Percentiles rank a stretch among this genome's conserved stretches.
Conservation (phyloP, 2,113 vertebrate genomes). For the Cricetomys ansorgei region DNA sequence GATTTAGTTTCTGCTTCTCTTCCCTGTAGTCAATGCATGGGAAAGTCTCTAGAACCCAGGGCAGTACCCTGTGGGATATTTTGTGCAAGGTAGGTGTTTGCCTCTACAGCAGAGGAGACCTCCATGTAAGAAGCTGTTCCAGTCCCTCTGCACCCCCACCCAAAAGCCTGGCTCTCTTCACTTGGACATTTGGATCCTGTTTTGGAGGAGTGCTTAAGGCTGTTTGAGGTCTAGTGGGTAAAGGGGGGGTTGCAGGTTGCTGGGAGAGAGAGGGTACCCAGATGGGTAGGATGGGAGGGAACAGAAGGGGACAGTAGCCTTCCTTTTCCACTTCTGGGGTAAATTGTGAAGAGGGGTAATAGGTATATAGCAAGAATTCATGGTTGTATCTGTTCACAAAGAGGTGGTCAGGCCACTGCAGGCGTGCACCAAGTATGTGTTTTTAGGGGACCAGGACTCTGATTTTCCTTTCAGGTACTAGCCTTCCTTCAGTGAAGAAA, state of each 20-base stretch:
- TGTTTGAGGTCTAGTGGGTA: neutral
- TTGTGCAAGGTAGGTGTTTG: neutral
- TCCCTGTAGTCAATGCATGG: neutral
- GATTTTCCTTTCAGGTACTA: conserved; percentile 7
- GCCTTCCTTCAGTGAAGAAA: neutral
- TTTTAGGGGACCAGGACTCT: neutral
- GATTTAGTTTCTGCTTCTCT: conserved; percentile 27
- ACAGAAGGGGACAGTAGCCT: neutral
- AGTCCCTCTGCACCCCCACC: neutral
- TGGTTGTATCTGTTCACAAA: neutral
- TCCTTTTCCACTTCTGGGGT: neutral
- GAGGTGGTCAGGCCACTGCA: neutral
- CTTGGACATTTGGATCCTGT: neutral
- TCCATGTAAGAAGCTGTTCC: neutral
- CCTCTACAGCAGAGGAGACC: neutral
- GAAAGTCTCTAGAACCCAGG: conserved; percentile 26
- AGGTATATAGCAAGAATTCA: neutral
- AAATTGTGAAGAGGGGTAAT: neutral
- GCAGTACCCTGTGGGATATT: neutral
- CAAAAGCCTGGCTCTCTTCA: neutral
- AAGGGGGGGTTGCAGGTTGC: neutral
- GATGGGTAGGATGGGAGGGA: neutral
- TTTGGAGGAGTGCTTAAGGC: neutral
- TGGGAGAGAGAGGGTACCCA: neutral
- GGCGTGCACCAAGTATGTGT: neutral